Base-by-base conservation (phyloP, 2,888 invertebrate species). In the Eumerus sabulonum region DNA sequence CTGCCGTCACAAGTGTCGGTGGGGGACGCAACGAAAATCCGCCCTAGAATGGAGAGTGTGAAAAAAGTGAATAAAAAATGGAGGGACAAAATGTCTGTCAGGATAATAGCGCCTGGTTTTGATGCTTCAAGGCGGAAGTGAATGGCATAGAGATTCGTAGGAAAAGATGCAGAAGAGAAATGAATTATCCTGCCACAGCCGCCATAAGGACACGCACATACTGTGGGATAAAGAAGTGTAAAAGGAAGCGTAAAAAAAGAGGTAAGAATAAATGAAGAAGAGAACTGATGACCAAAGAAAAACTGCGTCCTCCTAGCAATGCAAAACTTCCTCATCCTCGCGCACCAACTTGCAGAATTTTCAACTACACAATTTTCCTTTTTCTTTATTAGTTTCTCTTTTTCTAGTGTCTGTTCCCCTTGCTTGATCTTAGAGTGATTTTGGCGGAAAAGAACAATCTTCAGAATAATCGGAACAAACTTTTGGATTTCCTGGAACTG, bases 91-190 rank as follows among this genome's bases (percentile, higher is more conserved):
- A 67, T 63, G 53, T 70, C 70, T 79, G 74, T 79, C 68, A 74
- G 68, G 56, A 76, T 79, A 79, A 79, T 63, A 79, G 56, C 54
- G 74, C 68, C 74, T 79, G 79, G 59, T 64, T 79, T 74, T 79
- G 79, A 79, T 79, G 79, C 68, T 74, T 54, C 70, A 74, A 63
- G 42, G 60, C 74, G 70, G 79, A 79, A 79, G 74, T 74, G 79
- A 79, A 73, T 79, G 70, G 68, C 74, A 74, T 64, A 54, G 63
- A 74, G 70, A 79, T 79, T 74, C 57, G 68, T 50, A 4, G 79
- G 63, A 70, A 67, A 70, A 74, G 68, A 79, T 79, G 74, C 54
- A 54, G 54, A 64, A 53, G 74, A 74, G 70, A 79, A 79, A 79
- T 79, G 79, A 79, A 70, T 79, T 79, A 79, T 79, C 79, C 74